Conservation (phyloP, 2,888 invertebrate genomes). For the Blomia tropicalis region DNA sequence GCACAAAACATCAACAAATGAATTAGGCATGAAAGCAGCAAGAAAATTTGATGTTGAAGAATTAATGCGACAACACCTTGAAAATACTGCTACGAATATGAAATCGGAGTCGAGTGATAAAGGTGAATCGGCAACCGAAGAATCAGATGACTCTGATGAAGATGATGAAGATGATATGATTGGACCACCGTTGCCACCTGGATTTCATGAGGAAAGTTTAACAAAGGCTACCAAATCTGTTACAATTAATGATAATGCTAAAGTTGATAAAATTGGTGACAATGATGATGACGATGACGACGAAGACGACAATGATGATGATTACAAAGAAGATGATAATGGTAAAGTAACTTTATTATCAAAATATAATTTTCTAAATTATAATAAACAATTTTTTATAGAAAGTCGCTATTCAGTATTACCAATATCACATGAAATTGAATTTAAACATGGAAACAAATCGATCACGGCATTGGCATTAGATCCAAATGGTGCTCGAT, state of each 20-base stretch:
- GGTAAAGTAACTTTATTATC: slow-evolving; percentile 29
- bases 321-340: slow-evolving; percentile 34
- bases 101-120: background rate
- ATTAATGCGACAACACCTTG: background rate
- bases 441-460: slow-evolving; percentile 73
- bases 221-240: slow-evolving; percentile 34
- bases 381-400: background rate
- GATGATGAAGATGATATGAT: slow-evolving; percentile 41
- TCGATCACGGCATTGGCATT: slow-evolving; percentile 68
- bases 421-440: slow-evolving; percentile 45
- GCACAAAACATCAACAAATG: background rate
- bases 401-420: slow-evolving; percentile 31
- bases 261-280: slow-evolving; percentile 34
- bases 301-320: slow-evolving; percentile 34
- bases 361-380: background rate
- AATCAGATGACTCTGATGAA: slow-evolving; percentile 15
- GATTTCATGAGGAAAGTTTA: slow-evolving; percentile 28
- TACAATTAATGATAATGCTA: slow-evolving; percentile 32
- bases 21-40: background rate
- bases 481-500: slow-evolving; percentile 81
- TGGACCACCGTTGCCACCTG: slow-evolving; percentile 45
- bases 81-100: slow-evolving; percentile 4
- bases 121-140: background rate
- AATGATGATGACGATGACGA: slow-evolving; percentile 29
- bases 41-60: slow-evolving; percentile 18